These are phyloP conservation scores for Coccyzus lansbergi DNA, from an alignment of 2,797 vertebrate species.

Conservation along the genomic window DNA sequence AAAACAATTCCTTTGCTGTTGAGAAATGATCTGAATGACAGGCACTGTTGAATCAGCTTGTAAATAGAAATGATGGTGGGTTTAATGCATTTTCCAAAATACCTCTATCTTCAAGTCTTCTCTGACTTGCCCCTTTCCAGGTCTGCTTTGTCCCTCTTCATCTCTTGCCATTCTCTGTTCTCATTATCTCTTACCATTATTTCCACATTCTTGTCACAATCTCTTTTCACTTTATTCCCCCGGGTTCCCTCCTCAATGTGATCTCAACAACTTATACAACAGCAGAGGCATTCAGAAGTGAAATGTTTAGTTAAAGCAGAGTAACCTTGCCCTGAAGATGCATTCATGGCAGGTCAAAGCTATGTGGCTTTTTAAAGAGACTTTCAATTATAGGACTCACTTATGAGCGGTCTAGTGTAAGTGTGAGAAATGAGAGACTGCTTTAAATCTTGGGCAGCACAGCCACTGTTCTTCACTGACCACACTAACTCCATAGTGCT, in stretches of 20 bases:
- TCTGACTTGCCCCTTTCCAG: neutral
- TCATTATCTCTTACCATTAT: neutral
- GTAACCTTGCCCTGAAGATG: slow-evolving; percentile 28
- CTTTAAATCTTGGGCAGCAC: neutral
- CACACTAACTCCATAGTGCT: neutral
- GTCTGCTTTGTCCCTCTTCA: neutral
- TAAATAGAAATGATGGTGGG: slow-evolving; percentile 43
- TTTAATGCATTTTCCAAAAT: slow-evolving; percentile 23
- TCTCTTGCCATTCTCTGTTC: neutral
- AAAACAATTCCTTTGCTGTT: slow-evolving; percentile 58
- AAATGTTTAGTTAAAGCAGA: slow-evolving; percentile 22
- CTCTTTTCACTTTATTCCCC: neutral
- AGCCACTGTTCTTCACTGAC: neutral
- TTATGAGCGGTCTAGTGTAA: neutral
- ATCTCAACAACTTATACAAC: slow-evolving; percentile 1
- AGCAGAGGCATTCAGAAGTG: neutral
- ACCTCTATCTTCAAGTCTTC: neutral
- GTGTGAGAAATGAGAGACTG: neutral
- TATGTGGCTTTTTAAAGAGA: neutral
- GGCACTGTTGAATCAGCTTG: slow-evolving; percentile 65
- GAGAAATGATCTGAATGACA: slow-evolving; percentile 65
- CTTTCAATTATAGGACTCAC: neutral
- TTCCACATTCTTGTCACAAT: neutral
- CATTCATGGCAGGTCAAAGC: slow-evolving; percentile 6
- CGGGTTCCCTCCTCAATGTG: neutral